A percentile compares a stretch with the other conserved stretches of the same genome.
Conservation (phyloP, 2,888 invertebrate species). For the Stenotaenia linearis region DNA sequence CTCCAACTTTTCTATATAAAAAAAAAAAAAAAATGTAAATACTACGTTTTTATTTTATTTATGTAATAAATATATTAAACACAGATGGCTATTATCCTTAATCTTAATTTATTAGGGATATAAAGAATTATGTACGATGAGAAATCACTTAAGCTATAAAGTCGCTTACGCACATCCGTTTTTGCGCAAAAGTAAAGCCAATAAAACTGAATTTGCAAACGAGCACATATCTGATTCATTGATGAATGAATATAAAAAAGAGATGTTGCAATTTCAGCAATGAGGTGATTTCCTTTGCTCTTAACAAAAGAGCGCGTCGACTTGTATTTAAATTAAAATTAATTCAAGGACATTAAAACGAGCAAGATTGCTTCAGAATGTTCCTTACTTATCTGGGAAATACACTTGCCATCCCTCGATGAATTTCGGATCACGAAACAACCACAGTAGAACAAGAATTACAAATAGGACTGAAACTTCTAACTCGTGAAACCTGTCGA, state of each 20-base stretch:
- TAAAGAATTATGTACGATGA: background rate
- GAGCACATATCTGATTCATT: background rate
- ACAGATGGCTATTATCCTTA: background rate
- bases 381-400: slow-evolving; percentile 44
- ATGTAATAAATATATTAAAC: too few species aligned
- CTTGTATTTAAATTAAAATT: background rate
- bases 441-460: slow-evolving; percentile 74
- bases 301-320: background rate
- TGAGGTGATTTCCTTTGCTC: background rate
- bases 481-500: slow-evolving; percentile 37
- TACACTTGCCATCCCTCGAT: slow-evolving; percentile 77
- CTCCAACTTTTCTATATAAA: slow-evolving; percentile 42
- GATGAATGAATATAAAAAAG: background rate
- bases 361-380: background rate
- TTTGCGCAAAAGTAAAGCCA: background rate
- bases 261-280: background rate
- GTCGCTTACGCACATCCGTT: background rate
- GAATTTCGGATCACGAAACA: slow-evolving; percentile 82
- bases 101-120: background rate
- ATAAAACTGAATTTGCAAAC: background rate
- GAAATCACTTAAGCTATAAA: too few species aligned
- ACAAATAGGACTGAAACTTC: slow-evolving; percentile 61
- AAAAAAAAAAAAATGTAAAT: background rate
- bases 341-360: background rate
- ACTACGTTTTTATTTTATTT: too few species aligned